Conservation (phyloP, 2,888 invertebrate species). For the Steinernema carpocapsae region DNA sequence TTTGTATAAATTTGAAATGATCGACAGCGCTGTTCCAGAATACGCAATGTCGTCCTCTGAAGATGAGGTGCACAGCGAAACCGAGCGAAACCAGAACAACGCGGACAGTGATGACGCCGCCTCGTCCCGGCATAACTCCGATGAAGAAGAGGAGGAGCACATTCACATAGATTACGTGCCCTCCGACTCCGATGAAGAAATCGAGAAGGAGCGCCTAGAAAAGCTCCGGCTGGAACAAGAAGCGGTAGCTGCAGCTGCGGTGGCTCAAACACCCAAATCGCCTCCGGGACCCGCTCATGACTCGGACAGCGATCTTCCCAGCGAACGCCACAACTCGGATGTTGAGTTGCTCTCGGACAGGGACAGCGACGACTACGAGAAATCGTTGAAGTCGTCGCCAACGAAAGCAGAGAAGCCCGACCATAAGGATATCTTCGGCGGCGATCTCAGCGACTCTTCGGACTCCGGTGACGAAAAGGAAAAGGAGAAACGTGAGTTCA, state of each 20-base stretch:
- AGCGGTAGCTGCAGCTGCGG: too few species aligned
- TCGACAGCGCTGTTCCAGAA: too few species aligned
- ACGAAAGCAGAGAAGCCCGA: not conserved
- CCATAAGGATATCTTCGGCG: slow-evolving; percentile 9
- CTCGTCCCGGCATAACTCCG: slow-evolving; percentile 11
- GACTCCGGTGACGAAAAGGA: slow-evolving; percentile 36
- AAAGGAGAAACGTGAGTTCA: slow-evolving; percentile 37
- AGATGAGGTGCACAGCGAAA: not conserved
- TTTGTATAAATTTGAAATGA: too few species aligned
- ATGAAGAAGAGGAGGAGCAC: not conserved
- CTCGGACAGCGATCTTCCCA: slow-evolving; percentile 8
- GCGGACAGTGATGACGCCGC: slow-evolving; percentile 17
- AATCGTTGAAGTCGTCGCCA: not conserved
- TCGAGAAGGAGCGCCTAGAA: slow-evolving; percentile 1
- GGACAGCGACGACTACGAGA: not conserved
- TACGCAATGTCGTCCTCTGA: slow-evolving; percentile 13
- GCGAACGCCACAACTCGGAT: slow-evolving; percentile 24
- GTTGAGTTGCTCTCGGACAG: slow-evolving; percentile 3
- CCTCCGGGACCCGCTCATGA: not conserved
- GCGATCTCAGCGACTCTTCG: not conserved
- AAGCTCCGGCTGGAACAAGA: not conserved
- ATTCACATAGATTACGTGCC: not conserved
- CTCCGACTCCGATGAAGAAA: slow-evolving; percentile 5
- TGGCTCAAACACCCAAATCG: not conserved
- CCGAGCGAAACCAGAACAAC: too few species aligned